Evolutionary conservation across 23 tunicate species (phyloP).

Genomic region (Trididemnum nubilum): DNA sequence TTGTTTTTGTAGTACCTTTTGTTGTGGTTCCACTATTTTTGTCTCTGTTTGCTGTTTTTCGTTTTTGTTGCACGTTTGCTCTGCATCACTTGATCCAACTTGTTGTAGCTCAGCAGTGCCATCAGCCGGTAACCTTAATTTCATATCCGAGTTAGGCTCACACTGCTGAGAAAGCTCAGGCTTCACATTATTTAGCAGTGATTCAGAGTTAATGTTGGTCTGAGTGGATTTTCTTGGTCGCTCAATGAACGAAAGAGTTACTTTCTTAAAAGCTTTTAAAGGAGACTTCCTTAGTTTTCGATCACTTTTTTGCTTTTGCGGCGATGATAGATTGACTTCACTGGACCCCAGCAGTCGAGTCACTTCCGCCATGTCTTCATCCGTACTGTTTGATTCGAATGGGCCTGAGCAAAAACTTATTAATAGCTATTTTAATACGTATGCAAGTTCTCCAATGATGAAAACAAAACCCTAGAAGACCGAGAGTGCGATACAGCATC

Average conservation of each 20-base stretch:
- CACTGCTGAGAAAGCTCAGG: neutral
- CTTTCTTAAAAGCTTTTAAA: neutral
- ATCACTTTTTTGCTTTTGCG: neutral
- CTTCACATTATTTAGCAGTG: neutral
- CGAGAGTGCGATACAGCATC: too few species aligned
- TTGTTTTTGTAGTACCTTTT: neutral
- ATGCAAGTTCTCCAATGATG: too few species aligned
- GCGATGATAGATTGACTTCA: neutral
- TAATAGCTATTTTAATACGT: too few species aligned
- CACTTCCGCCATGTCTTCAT: neutral
- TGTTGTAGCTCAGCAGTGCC: neutral
- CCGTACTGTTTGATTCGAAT: neutral
- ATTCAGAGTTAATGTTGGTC: neutral
- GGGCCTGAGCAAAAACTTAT: too few species aligned
- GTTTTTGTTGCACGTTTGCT: neutral
- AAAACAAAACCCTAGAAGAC: too few species aligned
- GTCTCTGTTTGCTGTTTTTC: neutral
- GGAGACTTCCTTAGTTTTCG: neutral
- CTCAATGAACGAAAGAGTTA: neutral
- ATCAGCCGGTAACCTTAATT: neutral
- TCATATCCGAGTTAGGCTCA: neutral
- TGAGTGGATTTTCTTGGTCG: conserved; percentile 15
- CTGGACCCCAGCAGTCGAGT: neutral
- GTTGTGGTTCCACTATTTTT: neutral
- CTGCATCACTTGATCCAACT: neutral